phyloP scores from a whole-genome alignment of 2,797 vertebrate species.

The Hapalemur alaotrensis region DNA sequence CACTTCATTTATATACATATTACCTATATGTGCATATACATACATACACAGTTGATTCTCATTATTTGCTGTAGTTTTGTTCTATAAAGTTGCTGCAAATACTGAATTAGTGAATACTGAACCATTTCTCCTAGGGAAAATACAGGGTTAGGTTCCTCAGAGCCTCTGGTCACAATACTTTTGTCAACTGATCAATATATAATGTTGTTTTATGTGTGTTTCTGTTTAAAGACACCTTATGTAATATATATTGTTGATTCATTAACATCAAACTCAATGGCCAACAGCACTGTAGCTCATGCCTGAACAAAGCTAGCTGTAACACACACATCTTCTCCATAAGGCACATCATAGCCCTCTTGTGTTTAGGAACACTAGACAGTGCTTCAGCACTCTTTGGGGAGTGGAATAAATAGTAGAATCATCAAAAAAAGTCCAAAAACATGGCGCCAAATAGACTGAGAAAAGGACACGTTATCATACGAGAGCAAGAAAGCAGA shows the following conservation, averaged over 20 bases:
- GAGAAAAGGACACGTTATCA: not conserved
- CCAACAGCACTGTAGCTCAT: not conserved
- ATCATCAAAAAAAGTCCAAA: not conserved
- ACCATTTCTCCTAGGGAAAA: not conserved
- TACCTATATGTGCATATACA: too few relatives aligned
- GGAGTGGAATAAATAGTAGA: not conserved
- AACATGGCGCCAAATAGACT: not conserved
- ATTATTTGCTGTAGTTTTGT: not conserved
- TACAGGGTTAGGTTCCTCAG: not conserved
- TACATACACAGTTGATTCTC: not conserved
- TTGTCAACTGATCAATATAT: not conserved
- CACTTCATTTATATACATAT: not conserved
- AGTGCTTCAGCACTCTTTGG: not conserved
- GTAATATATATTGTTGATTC: not conserved
- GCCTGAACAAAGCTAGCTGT: not conserved
- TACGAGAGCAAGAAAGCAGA: not conserved
- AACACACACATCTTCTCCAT: not conserved
- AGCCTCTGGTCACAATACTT: not conserved
- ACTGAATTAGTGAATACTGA: not conserved
- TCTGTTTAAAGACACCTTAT: not conserved
- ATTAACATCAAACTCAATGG: not conserved
- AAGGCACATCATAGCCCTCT: not conserved
- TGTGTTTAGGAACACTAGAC: not conserved
- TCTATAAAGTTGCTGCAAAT: not conserved
- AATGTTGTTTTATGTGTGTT: not conserved